phyloP scores from a whole-genome alignment of 1,140 invertebrate species.

The Bombus waltoni region DNA sequence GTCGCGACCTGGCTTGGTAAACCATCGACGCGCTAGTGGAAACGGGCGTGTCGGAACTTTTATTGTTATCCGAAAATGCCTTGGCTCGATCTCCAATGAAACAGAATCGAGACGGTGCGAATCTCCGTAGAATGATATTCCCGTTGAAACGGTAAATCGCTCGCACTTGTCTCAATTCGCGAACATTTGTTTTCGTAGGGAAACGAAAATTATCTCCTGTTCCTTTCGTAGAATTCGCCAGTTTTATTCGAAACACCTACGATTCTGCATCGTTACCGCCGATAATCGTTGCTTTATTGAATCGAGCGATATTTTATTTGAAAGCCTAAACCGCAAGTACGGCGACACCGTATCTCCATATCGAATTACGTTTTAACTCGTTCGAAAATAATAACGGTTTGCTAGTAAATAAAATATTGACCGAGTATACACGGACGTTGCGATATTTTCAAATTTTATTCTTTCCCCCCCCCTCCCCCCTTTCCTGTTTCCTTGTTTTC shows the following conservation, averaged over 20 bases:
- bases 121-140: neutral
- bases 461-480: too few species aligned
- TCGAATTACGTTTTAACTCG: neutral
- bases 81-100: neutral
- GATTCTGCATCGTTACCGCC: neutral
- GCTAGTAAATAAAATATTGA: slow-evolving; percentile 24
- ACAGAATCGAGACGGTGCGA: neutral
- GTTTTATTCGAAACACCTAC: too few species aligned
- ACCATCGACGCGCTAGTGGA: slow-evolving; percentile 8
- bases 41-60: slow-evolving; percentile 23
- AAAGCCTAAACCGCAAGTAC: neutral
- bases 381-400: neutral
- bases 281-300: neutral
- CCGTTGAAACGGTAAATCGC: slow-evolving; percentile 21
- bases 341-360: neutral
- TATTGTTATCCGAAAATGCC: slow-evolving; percentile 34
- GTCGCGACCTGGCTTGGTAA: neutral
- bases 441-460: neutral
- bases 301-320: neutral
- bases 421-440: neutral
- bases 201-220: too few species aligned
- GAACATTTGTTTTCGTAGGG: neutral
- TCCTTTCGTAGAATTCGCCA: too few species aligned
- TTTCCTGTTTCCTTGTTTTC: too few species aligned
- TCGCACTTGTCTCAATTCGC: neutral